Evolutionary conservation across 2,113 vertebrate species (phyloP).

Genomic region (Oryctolagus cuniculus): DNA sequence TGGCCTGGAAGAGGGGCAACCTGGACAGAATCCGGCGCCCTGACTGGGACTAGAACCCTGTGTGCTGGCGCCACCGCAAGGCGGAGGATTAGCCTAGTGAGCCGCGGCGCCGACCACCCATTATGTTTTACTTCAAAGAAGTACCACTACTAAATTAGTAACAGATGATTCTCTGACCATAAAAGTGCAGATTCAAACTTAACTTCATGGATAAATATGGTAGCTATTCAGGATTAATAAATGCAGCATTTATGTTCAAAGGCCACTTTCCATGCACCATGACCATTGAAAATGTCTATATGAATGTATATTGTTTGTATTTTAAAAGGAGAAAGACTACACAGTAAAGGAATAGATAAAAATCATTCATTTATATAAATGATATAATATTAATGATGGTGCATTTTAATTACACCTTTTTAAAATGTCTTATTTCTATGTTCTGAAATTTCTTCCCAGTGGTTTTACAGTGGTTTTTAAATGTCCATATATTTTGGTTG

Average conservation of each 20-base stretch:
- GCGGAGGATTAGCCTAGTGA: too few relatives aligned
- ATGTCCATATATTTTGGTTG: neutral
- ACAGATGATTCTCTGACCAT: neutral
- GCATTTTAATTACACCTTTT: neutral
- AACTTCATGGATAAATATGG: neutral
- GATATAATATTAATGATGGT: neutral
- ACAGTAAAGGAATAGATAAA: neutral
- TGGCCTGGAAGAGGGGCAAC: too few relatives aligned
- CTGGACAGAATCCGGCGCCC: too few relatives aligned
- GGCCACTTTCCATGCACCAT: neutral
- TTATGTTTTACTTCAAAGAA: neutral
- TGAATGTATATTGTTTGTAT: neutral
- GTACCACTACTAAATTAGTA: neutral
- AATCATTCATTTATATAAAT: slow-evolving; percentile 20
- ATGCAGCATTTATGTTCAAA: slow-evolving; percentile 39
- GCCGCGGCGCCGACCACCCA: too few relatives aligned
- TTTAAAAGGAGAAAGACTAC: neutral
- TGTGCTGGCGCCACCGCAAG: too few relatives aligned
- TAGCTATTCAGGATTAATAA: neutral
- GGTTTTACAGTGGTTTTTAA: slow-evolving; percentile 19
- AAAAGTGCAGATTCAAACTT: neutral
- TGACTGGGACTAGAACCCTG: too few relatives aligned
- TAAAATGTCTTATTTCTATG: slow-evolving; percentile 12
- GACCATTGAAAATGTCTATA: slow-evolving; percentile 20
- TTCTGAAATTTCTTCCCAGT: slow-evolving; percentile 44